Conservation (phyloP, 2,888 invertebrate species). For the Brachynemurus nebulosus region DNA sequence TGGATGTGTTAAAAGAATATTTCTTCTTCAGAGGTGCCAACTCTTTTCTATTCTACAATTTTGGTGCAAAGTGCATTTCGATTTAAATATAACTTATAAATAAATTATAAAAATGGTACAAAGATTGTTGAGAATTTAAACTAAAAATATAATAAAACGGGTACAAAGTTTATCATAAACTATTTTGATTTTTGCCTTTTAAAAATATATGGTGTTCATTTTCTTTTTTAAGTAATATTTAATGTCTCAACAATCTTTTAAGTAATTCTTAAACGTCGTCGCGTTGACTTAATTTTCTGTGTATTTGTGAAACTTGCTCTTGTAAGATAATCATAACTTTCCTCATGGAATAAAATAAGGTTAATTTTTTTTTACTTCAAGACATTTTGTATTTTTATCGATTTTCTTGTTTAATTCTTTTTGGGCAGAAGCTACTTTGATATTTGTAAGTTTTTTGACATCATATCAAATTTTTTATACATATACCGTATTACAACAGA, state of each 20-base stretch:
- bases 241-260: background rate
- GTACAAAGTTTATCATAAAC: background rate
- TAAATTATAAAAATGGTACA: background rate
- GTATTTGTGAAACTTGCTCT: background rate
- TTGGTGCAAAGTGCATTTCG: background rate
- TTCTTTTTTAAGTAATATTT: background rate
- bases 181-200: background rate
- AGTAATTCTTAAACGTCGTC: background rate
- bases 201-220: background rate
- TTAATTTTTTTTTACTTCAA: background rate
- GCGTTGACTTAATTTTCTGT: background rate
- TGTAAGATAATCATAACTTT: too few relatives aligned
- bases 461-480: background rate
- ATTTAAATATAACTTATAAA: background rate
- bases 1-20: too few relatives aligned
- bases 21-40: background rate
- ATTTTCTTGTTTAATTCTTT: background rate
- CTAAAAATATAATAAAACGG: background rate
- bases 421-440: background rate
- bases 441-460: background rate
- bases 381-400: background rate
- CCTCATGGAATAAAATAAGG: background rate
- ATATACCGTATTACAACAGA: too few relatives aligned
- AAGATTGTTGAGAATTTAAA: background rate
- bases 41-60: background rate